Base-by-base conservation (phyloP, 2,888 invertebrate genomes). In the Listrodromus nycthemerus region DNA sequence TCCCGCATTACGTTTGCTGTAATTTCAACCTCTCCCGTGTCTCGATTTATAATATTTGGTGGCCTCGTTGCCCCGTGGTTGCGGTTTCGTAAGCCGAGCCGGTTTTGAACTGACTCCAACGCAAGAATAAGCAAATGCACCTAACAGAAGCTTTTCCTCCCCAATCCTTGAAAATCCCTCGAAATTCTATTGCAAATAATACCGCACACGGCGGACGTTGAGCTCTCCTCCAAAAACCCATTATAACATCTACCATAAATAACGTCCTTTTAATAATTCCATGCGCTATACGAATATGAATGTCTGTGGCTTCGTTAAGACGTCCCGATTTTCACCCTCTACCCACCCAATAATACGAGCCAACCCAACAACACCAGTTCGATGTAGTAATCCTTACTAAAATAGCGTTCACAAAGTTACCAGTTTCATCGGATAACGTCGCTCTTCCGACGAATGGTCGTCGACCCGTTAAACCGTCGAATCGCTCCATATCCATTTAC, bases 381-480 rank as follows among this genome's bases (percentile, higher is more conserved):
- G 27, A 13, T 66, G 41, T 55, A 71, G 33, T 55, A 45, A 71
- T 5, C 16, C 6, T 21, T 24, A 13, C 33, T 16, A 13, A 5
- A 5, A 13, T 61, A n/a, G 30, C 30, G 7, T 33, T 61, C 30
- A 7, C 8, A 2, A 52, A 0, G 7, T 7, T n/a, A 30, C 24
- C 24, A 1, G 61, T 33, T 61, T 61, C 61, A 3, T 33, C 61
- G 33, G 55, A 55, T 13, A 24, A 13, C 55, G 4, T 13, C 13
- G 2, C 55, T 24, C 55, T 21, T 6, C 0, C 58, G 7, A 16
- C 10, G 7, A n/a, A 30, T 30, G 13, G 30, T 27, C 27, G 7
- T 16, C 21, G 27, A 27, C 45, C 61, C 45, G 48, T 10, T 73
- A 48, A 73, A 61, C 16, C 48, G 61, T 73, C 58, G 61, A 61